phyloP scores from a whole-genome alignment of 1,140 invertebrate species.

The Archivesica marissinica region DNA sequence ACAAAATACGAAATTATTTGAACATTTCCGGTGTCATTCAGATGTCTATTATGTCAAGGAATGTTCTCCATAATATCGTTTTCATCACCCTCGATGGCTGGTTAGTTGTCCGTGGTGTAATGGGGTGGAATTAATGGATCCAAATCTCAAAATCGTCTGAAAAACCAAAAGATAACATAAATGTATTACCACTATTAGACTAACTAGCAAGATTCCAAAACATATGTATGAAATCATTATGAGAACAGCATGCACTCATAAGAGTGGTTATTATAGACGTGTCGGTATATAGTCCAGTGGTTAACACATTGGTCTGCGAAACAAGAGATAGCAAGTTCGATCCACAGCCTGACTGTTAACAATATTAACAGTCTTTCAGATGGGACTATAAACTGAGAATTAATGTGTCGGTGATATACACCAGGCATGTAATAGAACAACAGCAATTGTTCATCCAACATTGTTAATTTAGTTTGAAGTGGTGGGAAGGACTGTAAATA shows the following conservation, averaged over 20 bases:
- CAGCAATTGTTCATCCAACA: too few species aligned
- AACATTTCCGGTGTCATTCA: background rate
- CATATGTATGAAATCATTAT: background rate
- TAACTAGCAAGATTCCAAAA: background rate
- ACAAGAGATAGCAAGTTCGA: too few species aligned
- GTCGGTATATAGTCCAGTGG: too few species aligned
- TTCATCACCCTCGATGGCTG: background rate
- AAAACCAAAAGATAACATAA: background rate
- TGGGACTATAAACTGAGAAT: too few species aligned
- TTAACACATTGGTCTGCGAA: too few species aligned
- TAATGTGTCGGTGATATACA: too few species aligned
- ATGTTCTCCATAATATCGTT: background rate
- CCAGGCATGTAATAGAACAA: too few species aligned
- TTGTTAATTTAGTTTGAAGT: too few species aligned
- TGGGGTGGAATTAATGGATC: background rate
- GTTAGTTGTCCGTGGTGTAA: background rate
- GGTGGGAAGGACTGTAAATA: too few species aligned
- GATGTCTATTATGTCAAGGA: background rate
- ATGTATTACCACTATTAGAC: background rate
- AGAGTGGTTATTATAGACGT: background rate
- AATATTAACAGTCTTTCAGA: too few species aligned
- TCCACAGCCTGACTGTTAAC: too few species aligned
- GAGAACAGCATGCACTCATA: background rate
- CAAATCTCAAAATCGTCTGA: background rate
- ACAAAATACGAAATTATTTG: background rate